Conservation (phyloP, 2,113 vertebrate genomes). For the Cinclus mexicanus region DNA sequence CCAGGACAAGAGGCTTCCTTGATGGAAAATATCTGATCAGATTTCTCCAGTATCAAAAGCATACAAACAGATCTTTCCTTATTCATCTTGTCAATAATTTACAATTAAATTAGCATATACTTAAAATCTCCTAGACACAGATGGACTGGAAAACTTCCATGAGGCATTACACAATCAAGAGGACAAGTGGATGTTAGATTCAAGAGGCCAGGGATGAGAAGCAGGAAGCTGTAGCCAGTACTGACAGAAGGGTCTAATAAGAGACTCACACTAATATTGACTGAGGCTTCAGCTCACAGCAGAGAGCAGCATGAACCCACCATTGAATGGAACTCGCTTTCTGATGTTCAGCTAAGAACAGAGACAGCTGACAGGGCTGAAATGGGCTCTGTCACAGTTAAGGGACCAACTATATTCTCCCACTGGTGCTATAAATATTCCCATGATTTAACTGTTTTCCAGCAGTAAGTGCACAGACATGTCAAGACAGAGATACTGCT, state of each 20-base stretch:
- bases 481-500: not conserved
- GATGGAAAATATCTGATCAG: conserved; percentile 42
- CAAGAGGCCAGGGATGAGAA: not conserved
- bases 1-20: not conserved
- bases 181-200: not conserved
- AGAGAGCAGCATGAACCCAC: conserved; percentile 19
- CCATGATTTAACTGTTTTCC: conserved; percentile 24
- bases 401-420: conserved; percentile 24
- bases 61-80: conserved; percentile 23
- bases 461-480: not conserved
- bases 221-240: not conserved
- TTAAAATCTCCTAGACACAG: not conserved
- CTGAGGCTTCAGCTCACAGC: not conserved
- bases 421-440: conserved; percentile 47
- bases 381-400: conserved; percentile 1
- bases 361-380: not conserved
- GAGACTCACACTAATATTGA: not conserved
- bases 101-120: conserved; percentile 40
- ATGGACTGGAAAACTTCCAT: conserved; percentile 15
- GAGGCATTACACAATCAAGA: not conserved
- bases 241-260: not conserved
- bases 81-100: conserved; percentile 52
- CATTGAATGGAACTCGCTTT: not conserved
- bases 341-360: not conserved
- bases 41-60: conserved; percentile 44